A percentile compares a stretch with the other conserved stretches of the same genome.
These are phyloP conservation scores for Epsilonema sp. DNA, from an alignment of 2,888 invertebrate species.

Conservation along the genomic window DNA sequence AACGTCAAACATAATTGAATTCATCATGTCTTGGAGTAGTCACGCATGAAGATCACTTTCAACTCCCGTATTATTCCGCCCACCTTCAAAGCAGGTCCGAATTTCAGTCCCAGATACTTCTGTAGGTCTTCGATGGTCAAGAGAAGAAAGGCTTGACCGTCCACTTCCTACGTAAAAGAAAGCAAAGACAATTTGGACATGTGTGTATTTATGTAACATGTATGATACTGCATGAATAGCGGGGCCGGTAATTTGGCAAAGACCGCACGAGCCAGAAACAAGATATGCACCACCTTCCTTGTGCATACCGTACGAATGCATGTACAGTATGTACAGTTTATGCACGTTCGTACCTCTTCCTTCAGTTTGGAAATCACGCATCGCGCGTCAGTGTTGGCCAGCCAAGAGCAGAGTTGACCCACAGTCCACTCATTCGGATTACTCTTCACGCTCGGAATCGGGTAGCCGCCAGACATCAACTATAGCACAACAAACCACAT, in stretches of 20 bases:
- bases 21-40: background rate
- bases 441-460: background rate
- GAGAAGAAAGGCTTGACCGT: conserved; percentile 8
- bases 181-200: too few species aligned
- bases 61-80: conserved; percentile 3
- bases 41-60: conserved; percentile 1
- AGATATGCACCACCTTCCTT: too few species aligned
- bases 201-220: too few species aligned
- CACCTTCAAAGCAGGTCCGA: conserved; percentile 6
- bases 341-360: background rate
- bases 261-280: too few species aligned
- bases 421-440: background rate
- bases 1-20: too few species aligned
- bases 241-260: too few species aligned
- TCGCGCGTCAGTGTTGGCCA: background rate
- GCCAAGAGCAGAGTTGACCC: background rate
- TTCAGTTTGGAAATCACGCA: background rate
- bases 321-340: too few species aligned
- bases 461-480: background rate
- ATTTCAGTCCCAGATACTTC: conserved; percentile 4
- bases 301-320: too few species aligned
- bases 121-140: conserved; percentile 5
- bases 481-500: too few species aligned
- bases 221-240: too few species aligned
- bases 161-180: conserved; percentile 1